Percentiles rank a stretch among this genome's conserved stretches.
phyloP scores from a whole-genome alignment of 2,888 invertebrate genomes.

The Calameuta idolon region DNA sequence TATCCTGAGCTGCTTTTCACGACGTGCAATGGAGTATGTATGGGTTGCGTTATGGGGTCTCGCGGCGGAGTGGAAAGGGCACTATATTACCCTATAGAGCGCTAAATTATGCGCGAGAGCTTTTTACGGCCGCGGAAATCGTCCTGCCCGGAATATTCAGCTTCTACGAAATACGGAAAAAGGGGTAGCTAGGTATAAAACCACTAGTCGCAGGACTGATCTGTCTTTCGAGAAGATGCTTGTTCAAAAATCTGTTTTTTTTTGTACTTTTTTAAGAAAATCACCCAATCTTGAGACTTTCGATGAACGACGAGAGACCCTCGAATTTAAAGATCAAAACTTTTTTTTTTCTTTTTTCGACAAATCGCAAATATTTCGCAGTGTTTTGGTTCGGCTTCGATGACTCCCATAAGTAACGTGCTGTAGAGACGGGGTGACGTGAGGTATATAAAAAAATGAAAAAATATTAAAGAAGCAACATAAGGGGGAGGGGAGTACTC shows the following conservation, averaged over 20 bases:
- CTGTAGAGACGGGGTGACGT: too few relatives aligned
- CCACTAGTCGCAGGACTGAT: too few relatives aligned
- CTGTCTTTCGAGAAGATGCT: too few relatives aligned
- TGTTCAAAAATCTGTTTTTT: too few relatives aligned
- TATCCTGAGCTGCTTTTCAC: constrained; percentile 48
- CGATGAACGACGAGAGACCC: too few relatives aligned
- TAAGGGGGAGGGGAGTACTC: constrained; percentile 26
- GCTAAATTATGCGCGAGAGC: constrained; percentile 62
- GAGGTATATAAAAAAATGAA: not conserved
- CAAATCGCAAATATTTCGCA: too few relatives aligned
- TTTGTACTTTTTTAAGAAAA: too few relatives aligned
- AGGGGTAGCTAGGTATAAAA: constrained; percentile 8
- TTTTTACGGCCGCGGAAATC: constrained; percentile 59
- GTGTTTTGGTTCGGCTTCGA: too few relatives aligned
- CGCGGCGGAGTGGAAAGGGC: constrained; percentile 8
- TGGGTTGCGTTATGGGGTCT: constrained; percentile 30
- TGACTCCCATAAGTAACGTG: too few relatives aligned
- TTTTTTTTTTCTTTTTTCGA: too few relatives aligned
- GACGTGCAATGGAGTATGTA: constrained; percentile 43
- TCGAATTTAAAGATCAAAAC: too few relatives aligned
- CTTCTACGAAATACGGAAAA: constrained; percentile 16
- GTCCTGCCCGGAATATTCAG: constrained; percentile 27
- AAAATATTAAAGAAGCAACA: not conserved
- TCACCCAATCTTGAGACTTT: too few relatives aligned
- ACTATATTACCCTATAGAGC: constrained; percentile 60